phyloP scores from a whole-genome alignment of 2,113 vertebrate species.

The Tachuris rubrigastra region DNA sequence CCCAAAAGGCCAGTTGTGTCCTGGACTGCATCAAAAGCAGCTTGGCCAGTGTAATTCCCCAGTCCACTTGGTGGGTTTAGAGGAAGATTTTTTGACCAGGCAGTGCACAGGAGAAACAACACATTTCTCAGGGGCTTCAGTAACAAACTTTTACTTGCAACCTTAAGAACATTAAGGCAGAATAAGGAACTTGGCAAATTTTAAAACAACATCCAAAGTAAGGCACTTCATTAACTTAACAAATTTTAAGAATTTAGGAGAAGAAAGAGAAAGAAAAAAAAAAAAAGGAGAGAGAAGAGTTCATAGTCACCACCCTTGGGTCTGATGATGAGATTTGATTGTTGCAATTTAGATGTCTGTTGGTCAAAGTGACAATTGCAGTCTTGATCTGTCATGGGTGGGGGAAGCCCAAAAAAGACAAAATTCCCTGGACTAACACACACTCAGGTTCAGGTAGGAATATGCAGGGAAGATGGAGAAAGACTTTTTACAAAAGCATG shows the following conservation, averaged over 20 bases:
- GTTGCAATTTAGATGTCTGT: neutral
- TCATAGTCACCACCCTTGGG: neutral
- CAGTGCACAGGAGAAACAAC: neutral
- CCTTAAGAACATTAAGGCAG: neutral
- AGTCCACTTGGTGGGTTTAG: neutral
- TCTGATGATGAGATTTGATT: neutral
- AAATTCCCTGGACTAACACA: neutral
- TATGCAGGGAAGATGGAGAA: neutral
- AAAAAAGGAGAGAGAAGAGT: neutral
- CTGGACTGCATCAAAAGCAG: neutral
- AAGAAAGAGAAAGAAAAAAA: neutral
- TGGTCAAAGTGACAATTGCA: neutral
- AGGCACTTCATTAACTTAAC: neutral
- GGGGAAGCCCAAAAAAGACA: neutral
- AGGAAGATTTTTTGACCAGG: neutral
- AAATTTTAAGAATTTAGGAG: neutral
- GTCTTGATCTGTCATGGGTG: neutral
- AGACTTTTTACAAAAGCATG: neutral
- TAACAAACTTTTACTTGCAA: neutral
- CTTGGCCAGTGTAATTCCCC: rapidly evolving
- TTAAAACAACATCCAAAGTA: neutral
- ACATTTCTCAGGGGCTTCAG: neutral
- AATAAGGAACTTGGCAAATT: neutral
- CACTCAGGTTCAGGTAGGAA: neutral
- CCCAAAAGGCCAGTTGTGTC: rapidly evolving